Percentiles rank a stretch among this genome's conserved stretches.
Conservation (phyloP, 2,113 vertebrate species). For the Phaetusa simplex region DNA sequence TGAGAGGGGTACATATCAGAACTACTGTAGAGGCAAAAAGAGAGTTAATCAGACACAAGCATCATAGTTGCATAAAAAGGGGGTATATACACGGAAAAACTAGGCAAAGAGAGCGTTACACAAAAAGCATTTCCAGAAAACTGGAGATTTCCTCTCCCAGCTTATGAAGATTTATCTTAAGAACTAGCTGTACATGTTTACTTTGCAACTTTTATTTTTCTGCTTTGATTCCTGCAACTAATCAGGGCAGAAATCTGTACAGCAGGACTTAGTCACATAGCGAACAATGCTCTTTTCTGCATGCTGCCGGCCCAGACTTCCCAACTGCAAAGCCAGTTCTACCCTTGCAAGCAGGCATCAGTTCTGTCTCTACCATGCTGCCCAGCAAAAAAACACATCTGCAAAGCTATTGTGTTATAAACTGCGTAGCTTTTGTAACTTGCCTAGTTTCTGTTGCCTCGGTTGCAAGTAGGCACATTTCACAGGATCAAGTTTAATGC, state of each 20-base stretch:
- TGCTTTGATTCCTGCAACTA: neutral
- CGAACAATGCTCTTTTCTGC: neutral
- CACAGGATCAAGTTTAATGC: neutral
- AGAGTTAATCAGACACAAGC: neutral
- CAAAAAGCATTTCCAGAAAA: neutral
- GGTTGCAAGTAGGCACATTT: neutral
- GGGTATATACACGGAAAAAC: neutral
- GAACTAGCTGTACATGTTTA: neutral
- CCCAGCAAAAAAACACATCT: neutral
- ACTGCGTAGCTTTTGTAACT: neutral
- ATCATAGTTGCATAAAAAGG: neutral
- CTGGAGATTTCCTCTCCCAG: neutral
- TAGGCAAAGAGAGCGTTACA: neutral
- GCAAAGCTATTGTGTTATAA: neutral
- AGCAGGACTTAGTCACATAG: neutral
- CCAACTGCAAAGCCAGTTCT: neutral
- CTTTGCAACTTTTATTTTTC: neutral
- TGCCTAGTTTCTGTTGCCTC: neutral
- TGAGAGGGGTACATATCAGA: neutral
- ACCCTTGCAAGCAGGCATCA: neutral
- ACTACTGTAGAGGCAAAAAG: neutral
- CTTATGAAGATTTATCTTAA: neutral
- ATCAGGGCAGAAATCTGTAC: neutral
- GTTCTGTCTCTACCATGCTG: neutral
- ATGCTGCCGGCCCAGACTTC: neutral